These are phyloP conservation scores for Sturnira hondurensis DNA, from an alignment of 2,113 vertebrate species.

Conservation along the genomic window DNA sequence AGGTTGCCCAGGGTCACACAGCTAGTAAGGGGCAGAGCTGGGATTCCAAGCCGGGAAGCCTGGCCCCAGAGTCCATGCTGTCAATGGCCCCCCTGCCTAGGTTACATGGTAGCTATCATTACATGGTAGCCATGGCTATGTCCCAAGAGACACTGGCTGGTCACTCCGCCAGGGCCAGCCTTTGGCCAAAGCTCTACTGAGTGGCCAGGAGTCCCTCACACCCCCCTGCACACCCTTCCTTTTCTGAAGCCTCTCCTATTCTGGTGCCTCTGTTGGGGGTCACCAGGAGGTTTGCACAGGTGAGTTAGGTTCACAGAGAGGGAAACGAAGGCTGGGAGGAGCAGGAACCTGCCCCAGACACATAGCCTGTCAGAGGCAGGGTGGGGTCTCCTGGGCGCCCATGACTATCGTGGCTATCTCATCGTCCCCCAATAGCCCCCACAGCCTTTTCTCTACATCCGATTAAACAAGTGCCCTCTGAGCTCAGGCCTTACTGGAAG, in stretches of 20 bases:
- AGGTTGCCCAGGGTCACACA: neutral
- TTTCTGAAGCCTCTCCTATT: neutral
- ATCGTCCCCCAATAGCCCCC: neutral
- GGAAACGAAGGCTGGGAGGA: neutral
- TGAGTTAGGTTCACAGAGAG: neutral
- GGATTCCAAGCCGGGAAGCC: neutral
- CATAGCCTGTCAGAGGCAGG: neutral
- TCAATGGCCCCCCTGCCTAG: neutral
- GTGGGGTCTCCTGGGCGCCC: neutral
- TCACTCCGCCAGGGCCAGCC: neutral
- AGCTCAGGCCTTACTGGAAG: neutral
- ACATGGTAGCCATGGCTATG: neutral
- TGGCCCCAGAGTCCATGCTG: neutral
- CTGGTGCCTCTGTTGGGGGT: neutral
- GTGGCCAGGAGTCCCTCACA: neutral
- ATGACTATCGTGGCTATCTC: neutral
- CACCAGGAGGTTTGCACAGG: neutral
- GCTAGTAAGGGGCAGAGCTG: neutral
- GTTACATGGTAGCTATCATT: neutral
- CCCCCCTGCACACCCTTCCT: neutral
- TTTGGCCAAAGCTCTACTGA: neutral
- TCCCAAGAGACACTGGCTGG: neutral
- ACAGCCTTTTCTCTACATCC: neutral
- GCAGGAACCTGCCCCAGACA: neutral
- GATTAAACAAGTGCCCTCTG: neutral